These are phyloP conservation scores for Lagopus leucura DNA, from an alignment of 2,113 vertebrate species.

Conservation along the genomic window DNA sequence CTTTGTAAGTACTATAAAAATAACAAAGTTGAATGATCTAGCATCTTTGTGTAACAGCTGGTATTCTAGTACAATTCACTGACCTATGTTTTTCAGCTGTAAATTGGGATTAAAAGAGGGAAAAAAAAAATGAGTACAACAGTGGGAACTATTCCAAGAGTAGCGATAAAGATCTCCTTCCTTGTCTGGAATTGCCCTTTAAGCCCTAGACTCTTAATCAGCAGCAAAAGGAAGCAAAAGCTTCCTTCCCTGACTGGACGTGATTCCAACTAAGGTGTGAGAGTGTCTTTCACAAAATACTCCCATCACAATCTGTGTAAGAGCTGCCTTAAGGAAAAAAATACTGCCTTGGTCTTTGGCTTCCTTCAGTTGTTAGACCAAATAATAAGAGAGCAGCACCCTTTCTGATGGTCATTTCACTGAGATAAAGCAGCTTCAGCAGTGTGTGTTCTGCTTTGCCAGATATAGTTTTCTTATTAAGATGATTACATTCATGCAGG, in stretches of 20 bases:
- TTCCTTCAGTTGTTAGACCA: slow-evolving; percentile 66
- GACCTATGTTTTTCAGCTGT: slow-evolving; percentile 22
- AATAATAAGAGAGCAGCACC: slow-evolving; percentile 44
- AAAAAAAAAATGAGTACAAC: slow-evolving; percentile 3
- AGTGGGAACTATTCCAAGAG: slow-evolving; percentile 52
- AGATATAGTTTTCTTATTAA: background rate
- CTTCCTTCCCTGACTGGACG: slow-evolving; percentile 64
- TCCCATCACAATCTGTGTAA: background rate
- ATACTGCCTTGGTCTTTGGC: background rate
- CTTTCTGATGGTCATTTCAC: slow-evolving; percentile 3
- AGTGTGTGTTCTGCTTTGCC: background rate
- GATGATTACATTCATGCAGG: background rate
- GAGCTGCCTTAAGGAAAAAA: background rate
- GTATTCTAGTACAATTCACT: slow-evolving; percentile 1
- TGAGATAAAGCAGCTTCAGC: slow-evolving; percentile 6
- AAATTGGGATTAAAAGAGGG: slow-evolving; percentile 15
- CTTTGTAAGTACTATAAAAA: slow-evolving; percentile 18
- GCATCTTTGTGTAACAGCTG: slow-evolving; percentile 29
- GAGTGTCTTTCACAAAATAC: slow-evolving; percentile 47
- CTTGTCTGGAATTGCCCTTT: slow-evolving; percentile 67
- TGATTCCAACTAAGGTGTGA: slow-evolving; percentile 59
- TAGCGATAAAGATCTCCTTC: slow-evolving; percentile 59
- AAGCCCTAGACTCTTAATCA: slow-evolving; percentile 66
- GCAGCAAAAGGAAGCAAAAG: slow-evolving; percentile 70
- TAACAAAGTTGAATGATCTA: slow-evolving; percentile 36